A percentile compares a stretch with the other conserved stretches of the same genome.
phyloP scores from a whole-genome alignment of 2,888 invertebrate genomes.

The Argyresthia goedartella region DNA sequence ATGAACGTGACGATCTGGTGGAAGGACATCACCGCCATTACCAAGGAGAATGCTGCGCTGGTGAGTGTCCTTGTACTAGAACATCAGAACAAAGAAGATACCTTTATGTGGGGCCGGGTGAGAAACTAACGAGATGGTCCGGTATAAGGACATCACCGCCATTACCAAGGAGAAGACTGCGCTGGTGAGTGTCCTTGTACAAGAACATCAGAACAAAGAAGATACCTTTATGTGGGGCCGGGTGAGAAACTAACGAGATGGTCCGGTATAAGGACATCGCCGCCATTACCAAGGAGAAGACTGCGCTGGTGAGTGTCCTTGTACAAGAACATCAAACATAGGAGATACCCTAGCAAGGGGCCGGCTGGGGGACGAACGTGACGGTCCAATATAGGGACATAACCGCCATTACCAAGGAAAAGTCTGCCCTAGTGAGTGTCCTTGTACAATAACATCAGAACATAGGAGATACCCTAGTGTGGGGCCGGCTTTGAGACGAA shows the following conservation, averaged over 20 bases:
- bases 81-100: no score
- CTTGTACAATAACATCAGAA: conserved; percentile 92
- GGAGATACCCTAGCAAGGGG: conserved; percentile 98
- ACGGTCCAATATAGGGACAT: conserved; percentile 88
- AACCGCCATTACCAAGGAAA: conserved; percentile 93
- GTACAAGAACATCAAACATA: no score
- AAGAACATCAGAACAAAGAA: no score
- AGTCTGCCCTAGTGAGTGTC: conserved; percentile 74
- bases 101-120: conserved; percentile 98
- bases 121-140: conserved; percentile 80
- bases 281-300: conserved; percentile 95
- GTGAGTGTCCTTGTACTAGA: conserved; percentile 95
- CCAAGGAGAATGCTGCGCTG: conserved; percentile 62
- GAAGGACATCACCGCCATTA: no score
- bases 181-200: conserved; percentile 76
- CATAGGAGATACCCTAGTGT: no score
- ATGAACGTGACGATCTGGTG: no score
- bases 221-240: conserved; percentile 98
- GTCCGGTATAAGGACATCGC: conserved; percentile 92
- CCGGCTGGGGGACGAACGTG: conserved; percentile 91
- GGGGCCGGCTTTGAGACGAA: conserved; percentile 97
- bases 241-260: conserved; percentile 85
- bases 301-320: conserved; percentile 74
- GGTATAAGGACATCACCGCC: conserved; percentile 91
- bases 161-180: conserved; percentile 95